Conservation (phyloP, 2,113 vertebrate species). For the Galeopterus variegatus region DNA sequence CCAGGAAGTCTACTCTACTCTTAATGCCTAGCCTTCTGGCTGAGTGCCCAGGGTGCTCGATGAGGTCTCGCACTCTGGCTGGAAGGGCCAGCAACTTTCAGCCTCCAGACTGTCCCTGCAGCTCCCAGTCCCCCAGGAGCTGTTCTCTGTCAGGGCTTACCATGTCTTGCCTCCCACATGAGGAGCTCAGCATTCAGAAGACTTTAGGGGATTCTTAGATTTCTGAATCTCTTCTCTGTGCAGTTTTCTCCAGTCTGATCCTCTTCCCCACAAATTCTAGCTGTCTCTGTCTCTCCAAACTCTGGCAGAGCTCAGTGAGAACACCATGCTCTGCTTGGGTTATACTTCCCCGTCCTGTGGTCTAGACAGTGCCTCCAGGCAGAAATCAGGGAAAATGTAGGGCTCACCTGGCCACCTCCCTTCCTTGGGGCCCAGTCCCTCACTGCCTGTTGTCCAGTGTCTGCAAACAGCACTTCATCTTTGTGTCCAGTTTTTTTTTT, state of each 20-base stretch:
- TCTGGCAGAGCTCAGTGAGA: not conserved
- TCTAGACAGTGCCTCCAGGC: not conserved
- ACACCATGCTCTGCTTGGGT: not conserved
- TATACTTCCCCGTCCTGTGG: not conserved
- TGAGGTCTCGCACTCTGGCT: fast-evolving
- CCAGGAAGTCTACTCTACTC: not conserved
- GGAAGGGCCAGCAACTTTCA: not conserved
- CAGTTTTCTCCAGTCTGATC: not conserved
- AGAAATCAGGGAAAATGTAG: not conserved
- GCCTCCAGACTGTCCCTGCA: no score
- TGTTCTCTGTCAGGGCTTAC: not conserved
- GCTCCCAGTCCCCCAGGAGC: fast-evolving
- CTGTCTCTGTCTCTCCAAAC: not conserved
- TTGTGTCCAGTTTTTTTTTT: not conserved
- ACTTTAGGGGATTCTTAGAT: not conserved
- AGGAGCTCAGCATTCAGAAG: not conserved
- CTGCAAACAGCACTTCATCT: not conserved
- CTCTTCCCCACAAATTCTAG: not conserved
- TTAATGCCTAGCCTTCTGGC: no score
- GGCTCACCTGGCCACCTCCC: fast-evolving
- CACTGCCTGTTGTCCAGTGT: not conserved
- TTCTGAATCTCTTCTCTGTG: not conserved
- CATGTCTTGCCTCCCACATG: fast-evolving
- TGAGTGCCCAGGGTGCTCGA: no score
- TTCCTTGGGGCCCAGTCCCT: not conserved